Percentiles rank a stretch among this genome's conserved stretches.
phyloP scores from a whole-genome alignment of 1,140 invertebrate genomes.

The Drosophila pandora region DNA sequence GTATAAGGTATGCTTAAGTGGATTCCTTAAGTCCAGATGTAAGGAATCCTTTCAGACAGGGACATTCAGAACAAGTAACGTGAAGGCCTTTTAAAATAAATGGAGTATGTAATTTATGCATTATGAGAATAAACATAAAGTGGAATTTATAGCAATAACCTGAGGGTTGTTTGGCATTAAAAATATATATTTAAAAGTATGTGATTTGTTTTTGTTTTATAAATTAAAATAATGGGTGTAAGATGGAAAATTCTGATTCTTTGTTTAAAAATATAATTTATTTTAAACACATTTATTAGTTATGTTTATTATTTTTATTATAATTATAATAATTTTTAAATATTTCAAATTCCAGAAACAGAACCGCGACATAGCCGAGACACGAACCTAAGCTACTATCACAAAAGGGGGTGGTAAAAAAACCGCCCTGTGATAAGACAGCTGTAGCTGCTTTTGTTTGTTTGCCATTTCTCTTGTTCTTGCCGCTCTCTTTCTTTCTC shows the following conservation, averaged over 20 bases:
- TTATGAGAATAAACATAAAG: slow-evolving; percentile 1
- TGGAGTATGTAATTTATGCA: slow-evolving; percentile 30
- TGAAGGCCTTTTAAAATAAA: slow-evolving; percentile 59
- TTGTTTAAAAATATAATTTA: neutral
- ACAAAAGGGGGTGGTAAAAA: slow-evolving; percentile 56
- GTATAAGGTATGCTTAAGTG: slow-evolving; percentile 27
- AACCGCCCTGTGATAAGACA: slow-evolving; percentile 39
- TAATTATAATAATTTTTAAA: no score
- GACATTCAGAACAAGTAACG: slow-evolving; percentile 39
- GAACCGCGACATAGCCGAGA: slow-evolving; percentile 15
- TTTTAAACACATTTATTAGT: neutral
- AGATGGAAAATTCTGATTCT: neutral
- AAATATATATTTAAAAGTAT: slow-evolving; percentile 2
- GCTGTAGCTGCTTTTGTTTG: slow-evolving; percentile 39
- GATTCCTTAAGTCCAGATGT: slow-evolving; percentile 25
- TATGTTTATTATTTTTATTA: neutral
- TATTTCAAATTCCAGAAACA: no score
- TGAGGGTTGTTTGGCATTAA: neutral
- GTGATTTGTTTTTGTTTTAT: neutral
- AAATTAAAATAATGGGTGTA: neutral
- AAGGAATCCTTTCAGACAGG: slow-evolving; percentile 26
- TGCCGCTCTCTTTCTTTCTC: slow-evolving; percentile 15
- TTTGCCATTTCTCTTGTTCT: slow-evolving; percentile 45
- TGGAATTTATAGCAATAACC: slow-evolving; percentile 8
- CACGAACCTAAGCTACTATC: slow-evolving; percentile 44